These are phyloP conservation scores for Arion vulgaris DNA, from an alignment of 1,140 invertebrate species.

Conservation along the genomic window DNA sequence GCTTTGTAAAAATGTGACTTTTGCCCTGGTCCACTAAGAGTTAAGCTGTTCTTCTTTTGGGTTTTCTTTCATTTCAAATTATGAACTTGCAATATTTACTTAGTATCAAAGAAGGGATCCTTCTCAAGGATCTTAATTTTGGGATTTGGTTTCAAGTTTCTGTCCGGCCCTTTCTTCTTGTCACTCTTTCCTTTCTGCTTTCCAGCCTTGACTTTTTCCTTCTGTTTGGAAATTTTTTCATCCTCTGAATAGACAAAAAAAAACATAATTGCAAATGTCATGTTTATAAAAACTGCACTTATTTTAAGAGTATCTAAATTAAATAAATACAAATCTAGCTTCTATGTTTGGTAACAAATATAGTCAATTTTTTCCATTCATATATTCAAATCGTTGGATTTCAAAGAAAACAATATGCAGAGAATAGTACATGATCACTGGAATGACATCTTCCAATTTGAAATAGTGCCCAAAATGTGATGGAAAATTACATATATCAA, in stretches of 20 bases:
- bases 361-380: too few relatives aligned
- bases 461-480: too few relatives aligned
- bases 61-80: too few relatives aligned
- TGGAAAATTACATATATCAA: too few relatives aligned
- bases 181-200: slow-evolving; percentile 46
- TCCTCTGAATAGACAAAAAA: slow-evolving; percentile 3
- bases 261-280: neutral
- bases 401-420: too few relatives aligned
- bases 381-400: too few relatives aligned
- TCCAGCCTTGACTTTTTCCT: slow-evolving; percentile 43
- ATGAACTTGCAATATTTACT: slow-evolving; percentile 46
- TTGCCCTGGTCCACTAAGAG: too few relatives aligned
- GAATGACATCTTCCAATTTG: too few relatives aligned
- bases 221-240: neutral
- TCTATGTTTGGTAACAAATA: too few relatives aligned
- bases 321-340: neutral
- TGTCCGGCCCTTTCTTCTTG: slow-evolving; percentile 59
- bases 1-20: too few relatives aligned
- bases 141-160: slow-evolving; percentile 59
- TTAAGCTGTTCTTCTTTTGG: too few relatives aligned
- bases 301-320: neutral
- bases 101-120: slow-evolving; percentile 74
- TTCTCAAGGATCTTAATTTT: slow-evolving; percentile 71
- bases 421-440: too few relatives aligned
- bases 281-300: neutral